phyloP scores from a whole-genome alignment of 2,888 invertebrate species.

The Isotomurus palustris region DNA sequence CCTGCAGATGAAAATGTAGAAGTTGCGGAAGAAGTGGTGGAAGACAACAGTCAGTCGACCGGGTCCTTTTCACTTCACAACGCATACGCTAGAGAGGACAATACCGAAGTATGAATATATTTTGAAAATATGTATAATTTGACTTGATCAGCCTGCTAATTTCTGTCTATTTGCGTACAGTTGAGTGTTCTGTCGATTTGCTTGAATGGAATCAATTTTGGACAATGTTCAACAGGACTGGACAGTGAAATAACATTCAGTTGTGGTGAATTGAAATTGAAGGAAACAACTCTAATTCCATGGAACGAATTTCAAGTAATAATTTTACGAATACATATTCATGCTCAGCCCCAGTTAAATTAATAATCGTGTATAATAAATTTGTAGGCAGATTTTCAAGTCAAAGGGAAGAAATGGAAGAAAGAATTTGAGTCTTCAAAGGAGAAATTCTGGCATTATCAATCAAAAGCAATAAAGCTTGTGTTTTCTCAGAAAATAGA shows the following conservation, averaged over 20 bases:
- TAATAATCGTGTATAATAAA: neutral
- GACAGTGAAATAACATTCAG: conserved; percentile 64
- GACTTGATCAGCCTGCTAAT: neutral
- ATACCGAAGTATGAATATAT: conserved; percentile 9
- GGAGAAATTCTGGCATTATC: neutral
- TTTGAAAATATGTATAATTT: conserved; percentile 5
- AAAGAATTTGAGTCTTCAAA: neutral
- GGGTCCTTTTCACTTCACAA: conserved; percentile 6
- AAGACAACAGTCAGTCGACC: conserved; percentile 13
- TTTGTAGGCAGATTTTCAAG: conserved; percentile 36
- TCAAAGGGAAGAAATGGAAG: conserved; percentile 36
- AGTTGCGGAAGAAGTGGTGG: conserved; percentile 38
- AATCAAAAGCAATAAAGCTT: conserved; percentile 3
- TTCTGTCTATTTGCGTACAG: conserved; percentile 47
- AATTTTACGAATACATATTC: conserved; percentile 39
- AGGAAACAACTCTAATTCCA: conserved; percentile 81
- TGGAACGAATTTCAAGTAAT: conserved; percentile 94
- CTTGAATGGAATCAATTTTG: conserved; percentile 67
- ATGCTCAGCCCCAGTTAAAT: neutral
- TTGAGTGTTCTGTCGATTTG: conserved; percentile 62
- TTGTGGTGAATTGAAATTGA: conserved; percentile 65
- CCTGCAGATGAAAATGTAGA: conserved; percentile 26
- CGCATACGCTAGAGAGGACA: conserved; percentile 5
- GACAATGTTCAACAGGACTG: conserved; percentile 66
- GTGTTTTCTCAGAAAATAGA: conserved; percentile 37